Evolutionary conservation across 2,888 invertebrate genomes (phyloP), one percentile per base, ranked within the genome.

Genomic region (Hermaeophaga mercurialis): DNA sequence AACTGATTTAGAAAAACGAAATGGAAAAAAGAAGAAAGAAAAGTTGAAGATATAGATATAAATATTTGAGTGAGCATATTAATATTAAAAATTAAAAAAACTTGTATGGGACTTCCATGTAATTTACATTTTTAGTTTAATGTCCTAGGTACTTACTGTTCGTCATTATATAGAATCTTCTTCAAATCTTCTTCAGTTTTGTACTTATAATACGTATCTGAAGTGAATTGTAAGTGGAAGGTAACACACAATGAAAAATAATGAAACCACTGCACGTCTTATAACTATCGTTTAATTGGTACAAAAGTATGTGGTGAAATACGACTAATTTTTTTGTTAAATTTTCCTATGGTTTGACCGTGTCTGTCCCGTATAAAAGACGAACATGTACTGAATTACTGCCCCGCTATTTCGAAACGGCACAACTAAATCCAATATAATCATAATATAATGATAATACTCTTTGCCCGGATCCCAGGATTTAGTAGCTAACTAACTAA

Each of bases 371-470:
- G 64, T 54, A 54, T 65, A 70, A 70, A 72, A 67, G 73, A 67
- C 73, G 68, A 63, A 66, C 68, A 64, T 64, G 68, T 65, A 75
- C 76, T 76, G 73, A 73, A 73, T 75, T 71, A 71, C 68, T 67
- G 65, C 65, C 67, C 66, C 61, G 66, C 59, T 61, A 64, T 59
- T 61, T 70, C 71, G 69, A 75, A 76, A 75, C 74, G 75, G 73
- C 72, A 73, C 73, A 70, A 74, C 68, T 70, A 76, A 77, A 77
- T 77, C 77, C 77, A 77, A 76, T 77, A 78, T 76, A 77, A 78
- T 78, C 77, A 77, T 77, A 78, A 78, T 78, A 76, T 77, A 76
- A 77, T 77, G 76, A 75, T 78, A 77, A 78, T 78, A 71, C 77
- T 77, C 76, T 76, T 76, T 76, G 73, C 75, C 65, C 73, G 74